phyloP scores from a whole-genome alignment of 2,797 vertebrate species.

The Trachops cirrhosus region DNA sequence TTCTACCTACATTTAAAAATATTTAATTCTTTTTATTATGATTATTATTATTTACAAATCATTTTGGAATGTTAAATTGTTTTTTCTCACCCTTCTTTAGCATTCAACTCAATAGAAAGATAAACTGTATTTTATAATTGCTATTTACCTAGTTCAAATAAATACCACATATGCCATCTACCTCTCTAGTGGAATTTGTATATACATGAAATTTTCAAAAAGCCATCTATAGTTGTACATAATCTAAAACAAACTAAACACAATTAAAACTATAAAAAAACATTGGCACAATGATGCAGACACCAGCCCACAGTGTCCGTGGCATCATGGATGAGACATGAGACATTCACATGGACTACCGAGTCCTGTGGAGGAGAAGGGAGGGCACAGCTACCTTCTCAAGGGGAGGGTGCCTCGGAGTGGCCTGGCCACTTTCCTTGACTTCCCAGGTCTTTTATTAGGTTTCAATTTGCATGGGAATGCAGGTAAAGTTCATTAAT shows the following conservation, averaged over 20 bases:
- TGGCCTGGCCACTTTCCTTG: no score
- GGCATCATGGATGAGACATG: no score
- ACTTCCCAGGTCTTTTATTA: no score
- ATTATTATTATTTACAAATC: not conserved
- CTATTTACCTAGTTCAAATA: not conserved
- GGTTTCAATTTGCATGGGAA: no score
- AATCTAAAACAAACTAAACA: not conserved
- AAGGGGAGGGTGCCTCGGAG: no score
- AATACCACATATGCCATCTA: not conserved
- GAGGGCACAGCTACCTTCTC: no score
- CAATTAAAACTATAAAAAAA: not conserved
- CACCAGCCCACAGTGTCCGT: no score
- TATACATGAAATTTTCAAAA: not conserved
- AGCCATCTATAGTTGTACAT: not conserved
- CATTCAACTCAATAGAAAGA: not conserved
- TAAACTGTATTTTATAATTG: not conserved
- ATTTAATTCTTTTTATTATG: not conserved
- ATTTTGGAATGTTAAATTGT: not conserved
- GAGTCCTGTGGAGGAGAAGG: no score
- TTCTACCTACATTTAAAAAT: not conserved
- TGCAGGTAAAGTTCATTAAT: no score
- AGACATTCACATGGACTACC: no score
- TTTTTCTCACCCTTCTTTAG: not conserved
- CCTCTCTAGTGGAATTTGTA: not conserved
- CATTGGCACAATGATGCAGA: fast-evolving